phyloP scores from a whole-genome alignment of 2,797 vertebrate genomes.

The Odontamblyopus rebecca region DNA sequence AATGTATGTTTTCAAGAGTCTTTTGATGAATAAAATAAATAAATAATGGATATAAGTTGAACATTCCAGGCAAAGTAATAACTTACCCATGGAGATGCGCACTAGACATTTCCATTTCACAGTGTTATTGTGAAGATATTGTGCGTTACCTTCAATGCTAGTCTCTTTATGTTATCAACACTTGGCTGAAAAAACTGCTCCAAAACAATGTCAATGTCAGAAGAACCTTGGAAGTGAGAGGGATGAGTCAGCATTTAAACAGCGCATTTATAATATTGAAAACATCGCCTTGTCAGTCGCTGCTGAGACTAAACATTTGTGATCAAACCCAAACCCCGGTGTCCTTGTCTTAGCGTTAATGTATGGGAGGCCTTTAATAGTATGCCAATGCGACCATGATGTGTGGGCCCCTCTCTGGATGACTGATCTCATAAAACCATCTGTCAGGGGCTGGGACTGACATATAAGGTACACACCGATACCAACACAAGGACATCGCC shows the following conservation, averaged over 20 bases:
- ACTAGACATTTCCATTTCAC: too few species aligned
- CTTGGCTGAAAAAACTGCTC: background rate
- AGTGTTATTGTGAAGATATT: too few species aligned
- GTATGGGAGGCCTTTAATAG: slow-evolving; percentile 33
- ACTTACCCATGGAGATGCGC: too few species aligned
- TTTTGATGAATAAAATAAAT: too few species aligned
- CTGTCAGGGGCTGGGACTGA: slow-evolving; percentile 50
- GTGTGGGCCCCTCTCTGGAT: slow-evolving; percentile 51
- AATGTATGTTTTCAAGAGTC: too few species aligned
- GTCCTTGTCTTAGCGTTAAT: slow-evolving; percentile 33
- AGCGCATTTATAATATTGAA: slow-evolving; percentile 15
- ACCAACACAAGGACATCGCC: slow-evolving; percentile 55
- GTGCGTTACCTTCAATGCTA: background rate
- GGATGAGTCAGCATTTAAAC: slow-evolving; percentile 23
- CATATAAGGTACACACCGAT: slow-evolving; percentile 49
- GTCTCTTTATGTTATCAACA: background rate
- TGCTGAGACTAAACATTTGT: slow-evolving; percentile 18
- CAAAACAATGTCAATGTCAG: slow-evolving; percentile 19
- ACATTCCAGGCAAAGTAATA: too few species aligned
- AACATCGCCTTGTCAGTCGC: slow-evolving; percentile 26
- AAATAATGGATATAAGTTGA: too few species aligned
- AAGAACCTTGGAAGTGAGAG: slow-evolving; percentile 19
- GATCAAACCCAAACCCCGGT: slow-evolving; percentile 43
- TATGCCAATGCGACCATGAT: slow-evolving; percentile 34
- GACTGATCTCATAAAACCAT: slow-evolving; percentile 54